phyloP scores from a whole-genome alignment of 2,797 vertebrate species.

The Crypturellus tataupa region DNA sequence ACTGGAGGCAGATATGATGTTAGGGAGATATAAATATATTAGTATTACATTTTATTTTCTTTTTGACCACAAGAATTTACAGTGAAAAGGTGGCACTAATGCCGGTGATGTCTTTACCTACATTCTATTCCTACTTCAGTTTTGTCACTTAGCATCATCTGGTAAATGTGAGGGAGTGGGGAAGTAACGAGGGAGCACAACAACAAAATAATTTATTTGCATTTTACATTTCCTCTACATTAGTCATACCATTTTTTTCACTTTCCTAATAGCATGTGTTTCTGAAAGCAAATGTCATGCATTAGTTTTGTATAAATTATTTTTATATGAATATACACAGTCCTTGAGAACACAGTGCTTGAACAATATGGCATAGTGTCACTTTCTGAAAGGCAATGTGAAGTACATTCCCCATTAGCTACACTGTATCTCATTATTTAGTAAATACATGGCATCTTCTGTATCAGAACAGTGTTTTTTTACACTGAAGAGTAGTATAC shows the following conservation, averaged over 20 bases:
- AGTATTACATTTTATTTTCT: rapidly evolving
- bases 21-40: neutral
- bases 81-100: neutral
- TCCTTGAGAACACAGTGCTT: neutral
- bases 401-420: neutral
- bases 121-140: neutral
- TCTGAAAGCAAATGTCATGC: neutral
- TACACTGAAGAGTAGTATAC: neutral
- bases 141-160: neutral
- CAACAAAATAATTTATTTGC: neutral
- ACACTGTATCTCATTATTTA: neutral
- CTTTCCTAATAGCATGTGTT: neutral
- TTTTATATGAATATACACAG: neutral
- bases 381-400: neutral
- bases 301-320: neutral
- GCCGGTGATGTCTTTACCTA: neutral
- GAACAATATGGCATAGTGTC: neutral
- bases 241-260: neutral
- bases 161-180: neutral
- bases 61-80: neutral
- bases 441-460: neutral
- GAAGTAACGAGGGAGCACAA: neutral
- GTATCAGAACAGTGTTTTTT: neutral
- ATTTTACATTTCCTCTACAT: neutral
- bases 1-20: neutral